Conservation (phyloP, 2,888 invertebrate species). For the Scaptomyza flava region DNA sequence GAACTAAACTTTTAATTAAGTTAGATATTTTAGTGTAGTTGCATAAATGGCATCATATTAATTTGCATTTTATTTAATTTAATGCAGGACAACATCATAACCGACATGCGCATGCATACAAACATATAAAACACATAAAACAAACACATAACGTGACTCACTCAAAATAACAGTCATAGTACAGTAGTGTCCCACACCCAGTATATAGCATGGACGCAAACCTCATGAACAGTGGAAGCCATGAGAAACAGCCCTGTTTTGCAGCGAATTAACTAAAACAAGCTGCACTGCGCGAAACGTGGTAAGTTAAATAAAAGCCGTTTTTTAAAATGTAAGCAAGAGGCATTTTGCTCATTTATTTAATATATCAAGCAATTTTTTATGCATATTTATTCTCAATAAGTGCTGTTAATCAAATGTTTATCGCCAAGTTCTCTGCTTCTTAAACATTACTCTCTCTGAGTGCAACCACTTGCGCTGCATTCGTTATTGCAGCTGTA, state of each 20-base stretch:
- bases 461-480: conserved; percentile 46
- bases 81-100: background rate
- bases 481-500: conserved; percentile 16
- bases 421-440: background rate
- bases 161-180: background rate
- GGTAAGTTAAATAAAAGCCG: background rate
- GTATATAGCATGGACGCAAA: conserved; percentile 32
- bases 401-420: too few species aligned
- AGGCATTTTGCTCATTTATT: too few species aligned
- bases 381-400: too few species aligned
- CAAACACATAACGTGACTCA: conserved; percentile 35
- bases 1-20: conserved; percentile 9
- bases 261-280: background rate
- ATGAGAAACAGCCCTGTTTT: conserved; percentile 3
- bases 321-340: background rate
- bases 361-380: too few species aligned
- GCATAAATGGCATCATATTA: conserved; percentile 25
- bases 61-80: conserved; percentile 28
- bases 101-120: background rate
- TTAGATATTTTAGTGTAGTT: conserved; percentile 12
- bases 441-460: conserved; percentile 11
- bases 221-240: conserved; percentile 12
- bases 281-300: conserved; percentile 8
- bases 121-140: background rate
- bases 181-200: conserved; percentile 30